A percentile compares a stretch with the other conserved stretches of the same genome.
These are phyloP conservation scores for Illadopsis cleaveri DNA, from an alignment of 2,113 vertebrate genomes.

Conservation along the genomic window DNA sequence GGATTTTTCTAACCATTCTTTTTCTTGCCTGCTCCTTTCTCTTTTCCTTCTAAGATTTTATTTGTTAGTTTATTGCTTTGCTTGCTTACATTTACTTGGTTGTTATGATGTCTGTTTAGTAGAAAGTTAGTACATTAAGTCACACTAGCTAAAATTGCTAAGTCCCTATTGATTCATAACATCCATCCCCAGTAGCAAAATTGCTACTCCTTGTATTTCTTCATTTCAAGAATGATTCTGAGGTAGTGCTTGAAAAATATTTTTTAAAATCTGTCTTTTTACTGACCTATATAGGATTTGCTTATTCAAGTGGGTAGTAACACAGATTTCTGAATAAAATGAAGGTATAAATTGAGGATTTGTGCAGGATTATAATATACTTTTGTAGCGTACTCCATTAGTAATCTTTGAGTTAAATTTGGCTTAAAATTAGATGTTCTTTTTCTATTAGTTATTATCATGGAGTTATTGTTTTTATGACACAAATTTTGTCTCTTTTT, in stretches of 20 bases:
- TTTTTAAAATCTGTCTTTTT: background rate
- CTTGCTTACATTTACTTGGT: background rate
- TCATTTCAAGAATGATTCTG: background rate
- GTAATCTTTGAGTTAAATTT: background rate
- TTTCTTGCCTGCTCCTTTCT: background rate
- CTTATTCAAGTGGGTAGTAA: background rate
- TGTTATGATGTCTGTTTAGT: background rate
- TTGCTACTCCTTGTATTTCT: background rate
- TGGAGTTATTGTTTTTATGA: background rate
- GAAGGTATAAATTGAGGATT: background rate
- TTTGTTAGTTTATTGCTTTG: background rate
- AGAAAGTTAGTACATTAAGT: background rate
- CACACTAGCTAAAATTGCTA: background rate
- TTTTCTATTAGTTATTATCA: background rate
- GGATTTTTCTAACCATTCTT: background rate
- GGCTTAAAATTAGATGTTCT: background rate
- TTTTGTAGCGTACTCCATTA: background rate
- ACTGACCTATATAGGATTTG: background rate
- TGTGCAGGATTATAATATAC: background rate
- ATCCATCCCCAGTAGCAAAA: background rate
- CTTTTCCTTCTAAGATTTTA: background rate
- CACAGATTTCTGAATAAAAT: background rate
- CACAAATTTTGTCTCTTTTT: background rate
- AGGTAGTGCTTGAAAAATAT: background rate
- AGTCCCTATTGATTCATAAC: background rate